Evolutionary conservation across 2,113 vertebrate species (phyloP).

Genomic region (Oenanthe melanoleuca): DNA sequence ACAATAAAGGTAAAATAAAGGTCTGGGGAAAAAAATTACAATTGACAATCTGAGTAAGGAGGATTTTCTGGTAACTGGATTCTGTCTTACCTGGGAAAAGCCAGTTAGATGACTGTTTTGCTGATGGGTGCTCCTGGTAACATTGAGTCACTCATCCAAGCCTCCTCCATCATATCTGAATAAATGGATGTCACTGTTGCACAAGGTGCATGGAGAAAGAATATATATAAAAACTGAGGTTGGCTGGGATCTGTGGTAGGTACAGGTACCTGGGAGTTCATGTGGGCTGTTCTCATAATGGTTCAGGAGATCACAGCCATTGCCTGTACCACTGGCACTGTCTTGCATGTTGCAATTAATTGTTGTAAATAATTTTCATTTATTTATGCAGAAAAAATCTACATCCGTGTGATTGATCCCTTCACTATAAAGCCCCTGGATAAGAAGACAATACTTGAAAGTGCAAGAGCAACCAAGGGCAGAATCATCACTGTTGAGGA

Average conservation of each 20-base stretch:
- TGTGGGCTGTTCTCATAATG: neutral
- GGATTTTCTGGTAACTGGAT: neutral
- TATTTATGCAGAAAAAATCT: slow-evolving; percentile 83
- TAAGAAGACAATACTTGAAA: slow-evolving; percentile 87
- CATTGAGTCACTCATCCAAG: neutral
- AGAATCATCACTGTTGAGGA: slow-evolving; percentile 93
- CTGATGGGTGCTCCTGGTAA: neutral
- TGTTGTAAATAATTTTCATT: neutral
- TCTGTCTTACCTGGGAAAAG: neutral
- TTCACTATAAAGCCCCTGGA: slow-evolving; percentile 97
- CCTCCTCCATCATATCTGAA: neutral
- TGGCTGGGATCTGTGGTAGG: neutral
- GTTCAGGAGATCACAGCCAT: neutral
- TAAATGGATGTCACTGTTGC: neutral
- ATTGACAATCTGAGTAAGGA: neutral
- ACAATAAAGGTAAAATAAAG: neutral
- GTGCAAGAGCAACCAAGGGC: slow-evolving; percentile 86
- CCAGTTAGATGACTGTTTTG: neutral
- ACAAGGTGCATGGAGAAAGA: neutral
- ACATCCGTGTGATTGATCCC: slow-evolving; percentile 86
- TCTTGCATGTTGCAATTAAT: neutral
- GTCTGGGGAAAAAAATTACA: neutral
- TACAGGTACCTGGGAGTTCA: neutral
- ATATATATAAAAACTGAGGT: neutral
- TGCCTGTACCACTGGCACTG: neutral